Base-by-base conservation (phyloP, 1,140 invertebrate genomes). In the Pseudomyrmex pallidus region DNA sequence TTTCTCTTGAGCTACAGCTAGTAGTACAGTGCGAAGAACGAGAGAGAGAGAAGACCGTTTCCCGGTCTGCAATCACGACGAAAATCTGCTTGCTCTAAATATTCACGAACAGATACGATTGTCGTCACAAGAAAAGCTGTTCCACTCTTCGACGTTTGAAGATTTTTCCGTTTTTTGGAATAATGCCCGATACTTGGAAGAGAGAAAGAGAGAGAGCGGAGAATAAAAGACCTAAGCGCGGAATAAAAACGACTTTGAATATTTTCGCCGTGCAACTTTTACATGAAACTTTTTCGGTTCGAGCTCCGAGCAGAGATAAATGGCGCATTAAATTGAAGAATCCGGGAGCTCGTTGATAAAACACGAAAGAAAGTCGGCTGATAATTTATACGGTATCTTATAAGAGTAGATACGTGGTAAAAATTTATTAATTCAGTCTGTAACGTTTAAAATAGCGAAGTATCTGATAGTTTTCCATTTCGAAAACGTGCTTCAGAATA, bases 211-310 rank as follows among this genome's bases (percentile, higher is more conserved):
- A 56, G 44, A 46, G 54, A 80, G 20, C 44, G 56, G 20, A 57
- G 44, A 48, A 72, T 80, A 68, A 72, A 80, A 57, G 56, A 70
- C 2, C 66, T 17, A 17, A 35, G 35, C 12, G 10, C n/a, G 54
- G 25, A 20, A 72, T 25, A 80, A 80, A 72, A 80, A 80, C 66
- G 66, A 57, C 54, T 80, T 72, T 80, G 66, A 80, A 80, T 80
- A 80, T 80, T 80, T 80, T 54, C 66, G 44, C 15, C 44, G 66
- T 12, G 67, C 66, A 80, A 72, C 66, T 78, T 78, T 78, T 25
- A 48, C 64, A 54, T 44, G 64, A 78, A 78, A 78, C 64, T 80
- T 80, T 80, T 80, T 72, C 44, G 66, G 44, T 66, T 5, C 5
- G 66, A 44, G 56, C 68, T 70, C 54, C 54, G 12, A 25, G 76